These are phyloP conservation scores for Thereva unica DNA, from an alignment of 2,888 invertebrate species.

Conservation along the genomic window DNA sequence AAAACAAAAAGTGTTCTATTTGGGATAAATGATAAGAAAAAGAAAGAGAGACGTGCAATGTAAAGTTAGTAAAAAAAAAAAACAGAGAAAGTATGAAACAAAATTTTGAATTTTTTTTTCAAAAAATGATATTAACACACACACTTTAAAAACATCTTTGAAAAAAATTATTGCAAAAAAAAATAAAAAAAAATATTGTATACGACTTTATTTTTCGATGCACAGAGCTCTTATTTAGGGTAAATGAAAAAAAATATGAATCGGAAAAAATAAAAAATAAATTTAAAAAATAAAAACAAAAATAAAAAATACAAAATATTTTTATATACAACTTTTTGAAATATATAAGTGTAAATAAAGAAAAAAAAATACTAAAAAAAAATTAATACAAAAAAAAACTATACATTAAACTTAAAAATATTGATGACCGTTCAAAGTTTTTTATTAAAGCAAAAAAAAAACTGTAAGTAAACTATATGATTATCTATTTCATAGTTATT, in stretches of 20 bases:
- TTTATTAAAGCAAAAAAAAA: constrained; percentile 36
- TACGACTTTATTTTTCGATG: constrained; percentile 43
- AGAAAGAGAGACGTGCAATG: constrained; percentile 5
- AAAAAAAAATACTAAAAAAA: constrained; percentile 29
- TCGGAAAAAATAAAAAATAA: constrained; percentile 26
- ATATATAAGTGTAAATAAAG: constrained; percentile 32
- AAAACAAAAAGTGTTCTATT: too few relatives aligned
- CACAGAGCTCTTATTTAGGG: constrained; percentile 39
- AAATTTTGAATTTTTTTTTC: constrained; percentile 22
- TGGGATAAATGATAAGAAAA: background rate
- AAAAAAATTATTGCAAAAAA: constrained; percentile 38
- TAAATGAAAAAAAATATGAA: constrained; percentile 32
- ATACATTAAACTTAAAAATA: constrained; percentile 38
- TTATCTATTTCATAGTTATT: constrained; percentile 31
- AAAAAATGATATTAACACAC: constrained; percentile 9
- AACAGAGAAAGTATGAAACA: constrained; percentile 10
- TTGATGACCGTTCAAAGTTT: constrained; percentile 42
- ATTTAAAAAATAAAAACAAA: constrained; percentile 17
- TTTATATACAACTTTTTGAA: constrained; percentile 42
- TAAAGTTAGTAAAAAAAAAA: constrained; percentile 7
- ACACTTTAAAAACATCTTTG: constrained; percentile 26
- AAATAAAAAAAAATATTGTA: constrained; percentile 40
- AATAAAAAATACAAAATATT: constrained; percentile 39
- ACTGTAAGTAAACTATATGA: constrained; percentile 25
- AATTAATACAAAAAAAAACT: constrained; percentile 30